Base-by-base conservation (phyloP, 2,113 vertebrate species). In the Eclectus roratus region DNA sequence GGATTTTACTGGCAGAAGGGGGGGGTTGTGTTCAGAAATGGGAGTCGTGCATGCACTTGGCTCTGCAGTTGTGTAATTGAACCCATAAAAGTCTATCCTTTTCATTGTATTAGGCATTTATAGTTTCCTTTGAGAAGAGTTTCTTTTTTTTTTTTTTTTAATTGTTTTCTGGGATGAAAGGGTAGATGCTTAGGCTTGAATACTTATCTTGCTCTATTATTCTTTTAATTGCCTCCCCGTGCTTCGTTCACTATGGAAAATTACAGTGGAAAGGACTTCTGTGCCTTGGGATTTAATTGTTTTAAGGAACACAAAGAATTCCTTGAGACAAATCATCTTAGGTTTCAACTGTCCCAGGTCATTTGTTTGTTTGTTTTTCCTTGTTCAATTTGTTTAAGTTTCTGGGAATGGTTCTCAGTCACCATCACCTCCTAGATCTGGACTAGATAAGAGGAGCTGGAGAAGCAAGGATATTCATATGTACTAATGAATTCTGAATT, bases 341-440 rank as follows among this genome's bases (percentile, higher is more conserved):
- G 20, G 53, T 71, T 91, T 74, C 44, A 47, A 53, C 29, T 77
- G 33, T 89, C 92, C 46, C 33, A 77, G 84, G 78, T 91, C 1
- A 25, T 85, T 89, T 64, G 19, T 80, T 95, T 89, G 50, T 58
- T 95, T 94, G 35, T 12, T 89, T 91, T 91, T 49, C 28, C 50
- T 31, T n/a, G 11, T 80, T 79, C 28, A 20, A 79, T 94, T 94
- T 77, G 11, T 77, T 89, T 88, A 35, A 13, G 25, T 76, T 88
- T 93, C 46, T 84, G 72, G 85, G 77, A 94, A 80, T 70, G 27
- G 16, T 86, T 95, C 64, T 76, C 44, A 74, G 81, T 47, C 65
- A 80, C 66, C n/a, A 52, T 37, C 11, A 2, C 13, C 63, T 82
- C 2, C 0, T 47, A 82, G 49, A 85, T n/a, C 18, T 69, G 71